Percentiles rank a stretch among this genome's conserved stretches.
Conservation (phyloP, 1,140 invertebrate genomes). For the Drosophila pseudoobscura region DNA sequence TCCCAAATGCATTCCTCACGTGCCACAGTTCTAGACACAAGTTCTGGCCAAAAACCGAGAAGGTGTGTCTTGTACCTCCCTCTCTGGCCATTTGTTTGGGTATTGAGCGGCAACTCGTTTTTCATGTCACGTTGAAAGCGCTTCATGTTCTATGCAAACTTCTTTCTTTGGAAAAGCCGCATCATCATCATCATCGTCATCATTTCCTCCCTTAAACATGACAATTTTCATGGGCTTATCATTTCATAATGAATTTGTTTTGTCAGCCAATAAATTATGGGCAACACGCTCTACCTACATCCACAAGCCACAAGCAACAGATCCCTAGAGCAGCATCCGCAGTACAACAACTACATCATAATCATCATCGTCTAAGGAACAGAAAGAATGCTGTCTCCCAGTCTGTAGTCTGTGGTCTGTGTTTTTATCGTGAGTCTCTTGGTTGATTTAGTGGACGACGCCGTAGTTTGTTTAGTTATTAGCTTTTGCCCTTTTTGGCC, state of each 20-base stretch:
- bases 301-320: conserved; percentile 15
- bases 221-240: conserved; percentile 72
- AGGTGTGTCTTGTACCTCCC: background rate
- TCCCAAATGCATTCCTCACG: conserved; percentile 36
- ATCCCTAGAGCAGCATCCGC: conserved; percentile 14
- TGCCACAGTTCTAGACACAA: conserved; percentile 7
- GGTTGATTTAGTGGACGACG: conserved; percentile 68
- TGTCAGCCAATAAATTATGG: conserved; percentile 81
- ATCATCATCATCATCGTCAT: conserved; percentile 48
- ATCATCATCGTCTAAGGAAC: conserved; percentile 53
- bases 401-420: conserved; percentile 11
- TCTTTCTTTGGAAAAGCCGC: conserved; percentile 10
- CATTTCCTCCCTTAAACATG: conserved; percentile 50
- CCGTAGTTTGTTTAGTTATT: conserved; percentile 81
- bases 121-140: conserved; percentile 33
- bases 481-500: conserved; percentile 76
- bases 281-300: conserved; percentile 63
- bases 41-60: background rate
- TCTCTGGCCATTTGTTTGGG: background rate
- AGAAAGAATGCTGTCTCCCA: conserved; percentile 44
- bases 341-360: conserved; percentile 61
- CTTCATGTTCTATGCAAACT: conserved; percentile 14
- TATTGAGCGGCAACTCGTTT: too few species aligned
- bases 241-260: conserved; percentile 82
- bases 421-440: conserved; percentile 62